phyloP scores from a whole-genome alignment of 2,797 vertebrate species.

The Alcedo quadribrachys region DNA sequence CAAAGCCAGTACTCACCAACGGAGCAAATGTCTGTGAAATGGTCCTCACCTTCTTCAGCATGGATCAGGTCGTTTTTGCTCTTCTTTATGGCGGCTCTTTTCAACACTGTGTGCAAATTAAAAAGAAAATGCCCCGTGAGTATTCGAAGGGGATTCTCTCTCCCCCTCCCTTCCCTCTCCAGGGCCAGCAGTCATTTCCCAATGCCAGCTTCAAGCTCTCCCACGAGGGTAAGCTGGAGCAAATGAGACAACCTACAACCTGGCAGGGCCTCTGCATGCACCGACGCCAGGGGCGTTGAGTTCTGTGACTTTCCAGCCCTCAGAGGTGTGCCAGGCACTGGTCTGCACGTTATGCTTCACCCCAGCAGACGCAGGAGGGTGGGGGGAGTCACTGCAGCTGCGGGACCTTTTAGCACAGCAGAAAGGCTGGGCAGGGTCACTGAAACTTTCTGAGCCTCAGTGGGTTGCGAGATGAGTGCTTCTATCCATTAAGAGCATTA shows the following conservation, averaged over 20 bases:
- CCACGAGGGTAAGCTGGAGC: background rate
- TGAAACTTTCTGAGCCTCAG: background rate
- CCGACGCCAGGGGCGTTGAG: background rate
- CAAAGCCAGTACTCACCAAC: slow-evolving; percentile 85
- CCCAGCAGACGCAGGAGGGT: background rate
- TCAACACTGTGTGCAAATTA: slow-evolving; percentile 85
- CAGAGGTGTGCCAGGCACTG: background rate
- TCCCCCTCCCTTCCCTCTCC: slow-evolving; percentile 18
- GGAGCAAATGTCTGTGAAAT: slow-evolving; percentile 93
- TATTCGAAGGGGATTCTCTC: background rate
- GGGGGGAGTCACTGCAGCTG: background rate
- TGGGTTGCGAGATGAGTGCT: slow-evolving; percentile 5
- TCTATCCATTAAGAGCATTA: background rate
- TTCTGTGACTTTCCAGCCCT: background rate
- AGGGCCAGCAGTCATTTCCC: slow-evolving; percentile 16
- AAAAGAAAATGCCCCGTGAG: background rate
- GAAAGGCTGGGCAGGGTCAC: slow-evolving; percentile 13
- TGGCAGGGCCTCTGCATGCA: background rate
- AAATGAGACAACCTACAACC: background rate
- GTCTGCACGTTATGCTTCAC: background rate
- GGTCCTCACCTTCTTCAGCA: slow-evolving; percentile 94
- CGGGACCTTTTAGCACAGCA: background rate
- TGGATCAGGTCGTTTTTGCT: slow-evolving; percentile 94
- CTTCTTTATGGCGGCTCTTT: slow-evolving; percentile 92
- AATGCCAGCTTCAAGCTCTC: background rate